phyloP scores from a whole-genome alignment of 1,140 invertebrate genomes.

The Bombus affinis region DNA sequence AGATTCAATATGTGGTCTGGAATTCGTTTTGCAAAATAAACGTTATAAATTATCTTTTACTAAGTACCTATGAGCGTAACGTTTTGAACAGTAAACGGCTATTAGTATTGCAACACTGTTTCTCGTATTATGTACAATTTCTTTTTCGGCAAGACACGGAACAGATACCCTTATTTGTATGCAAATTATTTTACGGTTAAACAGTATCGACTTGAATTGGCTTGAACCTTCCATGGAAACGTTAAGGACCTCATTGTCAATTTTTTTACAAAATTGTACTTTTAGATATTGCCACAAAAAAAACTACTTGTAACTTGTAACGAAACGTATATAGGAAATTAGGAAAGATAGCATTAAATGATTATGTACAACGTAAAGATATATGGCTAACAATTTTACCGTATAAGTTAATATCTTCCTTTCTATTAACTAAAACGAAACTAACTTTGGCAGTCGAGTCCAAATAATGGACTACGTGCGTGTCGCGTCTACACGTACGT shows the following conservation, averaged over 20 bases:
- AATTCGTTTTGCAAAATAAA: constrained; percentile 5
- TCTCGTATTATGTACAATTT: not conserved
- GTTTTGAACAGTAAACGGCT: not conserved
- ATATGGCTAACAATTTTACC: not conserved
- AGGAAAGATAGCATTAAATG: constrained; percentile 10
- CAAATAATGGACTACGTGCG: constrained; percentile 32
- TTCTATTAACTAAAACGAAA: constrained; percentile 52
- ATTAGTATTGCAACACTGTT: not conserved
- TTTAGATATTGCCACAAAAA: not conserved
- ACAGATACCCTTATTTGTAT: not conserved
- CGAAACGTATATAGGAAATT: not conserved
- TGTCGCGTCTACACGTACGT: not conserved
- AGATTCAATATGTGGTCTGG: constrained; percentile 2
- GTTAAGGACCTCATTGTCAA: not conserved
- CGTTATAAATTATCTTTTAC: constrained; percentile 3
- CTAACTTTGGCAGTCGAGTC: constrained; percentile 65
- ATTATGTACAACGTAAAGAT: not conserved
- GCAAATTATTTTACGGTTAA: not conserved
- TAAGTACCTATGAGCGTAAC: constrained; percentile 15
- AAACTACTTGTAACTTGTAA: not conserved
- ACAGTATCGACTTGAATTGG: not conserved
- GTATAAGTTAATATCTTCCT: constrained; percentile 44
- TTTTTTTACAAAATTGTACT: not conserved
- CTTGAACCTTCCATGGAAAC: not conserved
- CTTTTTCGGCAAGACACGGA: constrained; percentile 32